Percentiles rank a stretch among this genome's conserved stretches.
Evolutionary conservation across 37 sponge, comb jelly and placozoan genomes (phyloP).

Genomic region (Cladorhizidae sp.): DNA sequence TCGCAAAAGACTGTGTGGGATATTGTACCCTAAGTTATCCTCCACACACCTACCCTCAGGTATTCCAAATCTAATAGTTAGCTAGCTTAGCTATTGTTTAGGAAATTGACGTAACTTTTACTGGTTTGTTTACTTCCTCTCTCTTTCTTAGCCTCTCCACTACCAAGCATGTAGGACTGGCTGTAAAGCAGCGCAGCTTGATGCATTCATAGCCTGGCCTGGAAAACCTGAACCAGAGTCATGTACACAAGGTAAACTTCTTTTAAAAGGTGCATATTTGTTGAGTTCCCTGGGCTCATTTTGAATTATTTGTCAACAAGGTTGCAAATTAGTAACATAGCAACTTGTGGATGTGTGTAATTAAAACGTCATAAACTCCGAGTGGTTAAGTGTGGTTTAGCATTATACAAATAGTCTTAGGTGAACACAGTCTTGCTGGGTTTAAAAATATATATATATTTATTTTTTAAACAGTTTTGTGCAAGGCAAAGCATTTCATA

Average conservation of each 20-base stretch:
- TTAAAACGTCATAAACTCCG: no score
- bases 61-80: background rate
- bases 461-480: no score
- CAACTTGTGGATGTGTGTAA: no score
- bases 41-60: conserved; percentile 49
- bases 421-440: no score
- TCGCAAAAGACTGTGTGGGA: background rate
- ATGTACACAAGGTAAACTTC: conserved; percentile 6
- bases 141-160: background rate
- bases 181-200: conserved; percentile 32
- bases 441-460: no score
- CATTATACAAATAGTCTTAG: no score
- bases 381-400: no score
- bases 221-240: background rate
- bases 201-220: conserved; percentile 26
- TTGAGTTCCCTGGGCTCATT: no score
- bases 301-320: no score
- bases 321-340: no score
- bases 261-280: background rate
- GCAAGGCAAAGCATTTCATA: no score
- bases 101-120: background rate
- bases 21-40: conserved; percentile 43
- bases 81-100: background rate
- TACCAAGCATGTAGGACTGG: conserved; percentile 38
- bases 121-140: background rate